A percentile compares a stretch with the other conserved stretches of the same genome.
Evolutionary conservation across 2,888 invertebrate genomes (phyloP).

Genomic region (Carterocephalus palaemon): DNA sequence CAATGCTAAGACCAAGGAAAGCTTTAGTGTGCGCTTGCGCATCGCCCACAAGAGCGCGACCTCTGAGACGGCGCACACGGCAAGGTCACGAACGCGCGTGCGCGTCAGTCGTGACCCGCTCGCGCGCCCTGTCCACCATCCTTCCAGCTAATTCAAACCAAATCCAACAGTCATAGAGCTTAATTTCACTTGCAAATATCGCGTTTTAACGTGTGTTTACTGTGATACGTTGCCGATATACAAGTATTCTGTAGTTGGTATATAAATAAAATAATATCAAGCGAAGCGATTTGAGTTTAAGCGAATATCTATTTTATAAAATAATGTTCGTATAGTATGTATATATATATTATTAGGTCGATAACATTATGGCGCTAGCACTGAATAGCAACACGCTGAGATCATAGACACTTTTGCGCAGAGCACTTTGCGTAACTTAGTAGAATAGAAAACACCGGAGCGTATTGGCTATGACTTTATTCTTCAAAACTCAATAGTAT

Average conservation of each 20-base stretch:
- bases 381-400: slow-evolving; percentile 58
- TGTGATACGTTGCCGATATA: slow-evolving; percentile 46
- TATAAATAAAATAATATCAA: slow-evolving; percentile 36
- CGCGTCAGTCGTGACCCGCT: slow-evolving; percentile 76
- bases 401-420: slow-evolving; percentile 55
- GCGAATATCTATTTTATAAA: slow-evolving; percentile 36
- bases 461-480: too few species aligned
- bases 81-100: slow-evolving; percentile 79
- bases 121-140: slow-evolving; percentile 56
- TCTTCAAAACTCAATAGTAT: too few species aligned
- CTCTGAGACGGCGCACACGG: slow-evolving; percentile 71
- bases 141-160: slow-evolving; percentile 51
- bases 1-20: slow-evolving; percentile 40
- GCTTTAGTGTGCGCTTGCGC: slow-evolving; percentile 55
- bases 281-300: slow-evolving; percentile 45
- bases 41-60: slow-evolving; percentile 70
- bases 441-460: too few species aligned
- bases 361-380: slow-evolving; percentile 39
- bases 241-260: slow-evolving; percentile 37
- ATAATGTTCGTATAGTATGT: slow-evolving; percentile 14
- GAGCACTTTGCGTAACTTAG: slow-evolving; percentile 37
- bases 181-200: slow-evolving; percentile 50
- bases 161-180: slow-evolving; percentile 55
- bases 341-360: slow-evolving; percentile 31
- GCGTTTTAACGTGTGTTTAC: slow-evolving; percentile 48